Evolutionary conservation across 2,888 invertebrate genomes (phyloP).

Genomic region (Brassicogethes aeneus): DNA sequence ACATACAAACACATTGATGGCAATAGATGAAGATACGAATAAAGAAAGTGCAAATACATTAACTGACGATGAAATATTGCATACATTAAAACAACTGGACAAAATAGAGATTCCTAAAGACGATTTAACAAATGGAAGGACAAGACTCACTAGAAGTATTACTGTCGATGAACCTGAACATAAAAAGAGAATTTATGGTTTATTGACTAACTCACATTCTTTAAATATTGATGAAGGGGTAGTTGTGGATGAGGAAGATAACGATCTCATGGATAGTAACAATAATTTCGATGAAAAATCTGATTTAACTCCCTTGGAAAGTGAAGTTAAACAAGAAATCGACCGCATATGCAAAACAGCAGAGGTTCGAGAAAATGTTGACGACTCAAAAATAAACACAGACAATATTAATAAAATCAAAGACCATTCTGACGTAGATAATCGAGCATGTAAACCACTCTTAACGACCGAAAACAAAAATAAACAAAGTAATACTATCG

Average conservation of each 20-base stretch:
- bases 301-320: constrained; percentile 6
- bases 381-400: constrained; percentile 10
- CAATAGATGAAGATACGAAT: constrained; percentile 12
- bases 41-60: constrained; percentile 5
- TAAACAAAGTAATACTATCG: no score
- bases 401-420: no score
- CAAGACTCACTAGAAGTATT: constrained; percentile 12
- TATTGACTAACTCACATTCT: constrained; percentile 6
- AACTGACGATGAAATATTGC: constrained; percentile 12
- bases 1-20: constrained; percentile 10
- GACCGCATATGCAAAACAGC: no score
- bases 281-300: constrained; percentile 12
- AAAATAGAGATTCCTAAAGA: constrained; percentile 10
- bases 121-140: constrained; percentile 5
- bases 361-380: no score
- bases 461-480: no score
- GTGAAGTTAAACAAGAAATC: constrained; percentile 8
- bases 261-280: constrained; percentile 10
- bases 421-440: no score
- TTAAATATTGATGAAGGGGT: constrained; percentile 16
- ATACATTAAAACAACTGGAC: constrained; percentile 12
- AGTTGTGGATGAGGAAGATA: constrained; percentile 8
- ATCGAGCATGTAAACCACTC: no score
- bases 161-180: constrained; percentile 17
- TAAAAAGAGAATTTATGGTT: constrained; percentile 9